Conservation (phyloP, 2,888 invertebrate species). For the Disparrhopalites patrizii region DNA sequence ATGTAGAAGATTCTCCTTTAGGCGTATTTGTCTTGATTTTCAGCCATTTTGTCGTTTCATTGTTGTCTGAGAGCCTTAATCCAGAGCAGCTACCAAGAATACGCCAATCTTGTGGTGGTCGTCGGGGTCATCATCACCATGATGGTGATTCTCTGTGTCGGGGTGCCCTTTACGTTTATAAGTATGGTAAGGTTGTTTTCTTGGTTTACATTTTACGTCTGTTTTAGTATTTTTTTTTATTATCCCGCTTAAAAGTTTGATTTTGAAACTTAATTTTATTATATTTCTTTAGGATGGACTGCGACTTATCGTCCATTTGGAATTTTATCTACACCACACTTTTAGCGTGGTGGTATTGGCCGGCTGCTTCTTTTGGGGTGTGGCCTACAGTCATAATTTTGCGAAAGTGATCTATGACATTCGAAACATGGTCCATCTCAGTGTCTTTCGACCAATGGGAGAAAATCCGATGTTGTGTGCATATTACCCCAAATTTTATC, state of each 20-base stretch:
- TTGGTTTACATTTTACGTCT: too few species aligned
- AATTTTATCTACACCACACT: conserved; percentile 28
- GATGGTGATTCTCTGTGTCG: conserved; percentile 22
- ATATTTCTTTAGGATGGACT: conserved; percentile 31
- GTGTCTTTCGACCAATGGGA: conserved; percentile 28
- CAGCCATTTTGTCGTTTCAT: conserved; percentile 29
- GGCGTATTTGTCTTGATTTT: conserved; percentile 3
- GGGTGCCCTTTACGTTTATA: conserved; percentile 25
- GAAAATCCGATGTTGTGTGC: not conserved
- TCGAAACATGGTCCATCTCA: conserved; percentile 40
- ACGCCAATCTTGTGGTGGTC: conserved; percentile 31
- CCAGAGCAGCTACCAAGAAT: conserved; percentile 34
- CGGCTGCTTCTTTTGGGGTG: conserved; percentile 30
- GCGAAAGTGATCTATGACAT: conserved; percentile 39
- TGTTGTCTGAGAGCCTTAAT: conserved; percentile 33
- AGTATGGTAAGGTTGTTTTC: conserved; percentile 15
- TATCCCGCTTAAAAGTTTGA: too few species aligned
- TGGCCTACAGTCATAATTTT: conserved; percentile 35
- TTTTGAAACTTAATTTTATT: conserved; percentile 19
- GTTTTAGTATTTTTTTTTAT: too few species aligned
- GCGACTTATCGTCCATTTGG: conserved; percentile 31
- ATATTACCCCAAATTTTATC: conserved; percentile 19
- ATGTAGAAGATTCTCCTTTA: too few species aligned
- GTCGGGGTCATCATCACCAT: conserved; percentile 18
- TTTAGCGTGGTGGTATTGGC: conserved; percentile 26